These are phyloP conservation scores for Entomobrya proxima DNA, from an alignment of 2,888 invertebrate species.

Conservation along the genomic window DNA sequence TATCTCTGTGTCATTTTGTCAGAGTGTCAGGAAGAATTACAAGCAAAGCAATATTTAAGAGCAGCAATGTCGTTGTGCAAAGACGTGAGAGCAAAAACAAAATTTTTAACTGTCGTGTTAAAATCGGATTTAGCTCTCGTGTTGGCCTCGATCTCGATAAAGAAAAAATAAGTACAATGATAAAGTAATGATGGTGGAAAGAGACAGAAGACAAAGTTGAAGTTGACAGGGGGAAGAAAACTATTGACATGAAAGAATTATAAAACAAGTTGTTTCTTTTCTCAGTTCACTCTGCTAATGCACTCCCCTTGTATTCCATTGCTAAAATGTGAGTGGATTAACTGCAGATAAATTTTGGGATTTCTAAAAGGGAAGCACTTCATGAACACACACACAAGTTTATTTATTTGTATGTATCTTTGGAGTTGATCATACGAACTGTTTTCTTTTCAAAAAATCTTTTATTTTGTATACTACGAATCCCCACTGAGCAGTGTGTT, in stretches of 20 bases:
- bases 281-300: slow-evolving; percentile 14
- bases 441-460: slow-evolving; percentile 5
- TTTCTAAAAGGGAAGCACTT: slow-evolving; percentile 6
- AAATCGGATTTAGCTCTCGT: slow-evolving; percentile 25
- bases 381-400: background rate
- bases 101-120: slow-evolving; percentile 40
- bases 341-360: slow-evolving; percentile 48
- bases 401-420: background rate
- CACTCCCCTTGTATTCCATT: background rate
- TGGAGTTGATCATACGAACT: background rate
- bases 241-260: slow-evolving; percentile 54
- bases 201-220: slow-evolving; percentile 46
- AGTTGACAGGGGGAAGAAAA: slow-evolving; percentile 48
- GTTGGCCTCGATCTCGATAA: slow-evolving; percentile 44
- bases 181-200: slow-evolving; percentile 24
- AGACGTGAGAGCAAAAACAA: slow-evolving; percentile 28
- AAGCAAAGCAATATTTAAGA: slow-evolving; percentile 33
- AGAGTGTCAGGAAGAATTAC: slow-evolving; percentile 51
- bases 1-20: slow-evolving; percentile 55
- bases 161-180: slow-evolving; percentile 15
- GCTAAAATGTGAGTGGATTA: slow-evolving; percentile 46
- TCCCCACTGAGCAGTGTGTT: background rate
- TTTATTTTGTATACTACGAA: slow-evolving; percentile 28
- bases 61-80: background rate
- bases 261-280: slow-evolving; percentile 45